Percentiles rank a stretch among this genome's conserved stretches.
phyloP scores from a whole-genome alignment of 2,888 invertebrate genomes.

The Gortyna flavago region DNA sequence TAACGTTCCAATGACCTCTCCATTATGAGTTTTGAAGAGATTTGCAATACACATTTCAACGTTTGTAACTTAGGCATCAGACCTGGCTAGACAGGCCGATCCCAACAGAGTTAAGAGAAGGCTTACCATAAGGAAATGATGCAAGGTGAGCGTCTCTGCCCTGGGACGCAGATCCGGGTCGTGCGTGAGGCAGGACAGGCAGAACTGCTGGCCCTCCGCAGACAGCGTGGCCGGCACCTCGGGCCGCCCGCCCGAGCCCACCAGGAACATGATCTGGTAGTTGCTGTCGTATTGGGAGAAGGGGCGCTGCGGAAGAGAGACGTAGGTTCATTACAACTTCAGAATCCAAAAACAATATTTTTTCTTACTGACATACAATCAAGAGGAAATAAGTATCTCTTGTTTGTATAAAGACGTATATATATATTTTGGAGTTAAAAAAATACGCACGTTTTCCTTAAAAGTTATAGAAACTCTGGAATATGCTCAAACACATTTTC shows the following conservation, averaged over 20 bases:
- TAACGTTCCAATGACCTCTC: too few species aligned
- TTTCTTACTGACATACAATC: too few species aligned
- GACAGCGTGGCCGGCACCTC: conserved; percentile 93
- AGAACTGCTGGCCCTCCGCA: conserved; percentile 95
- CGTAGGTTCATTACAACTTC: neutral
- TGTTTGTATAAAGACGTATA: too few species aligned
- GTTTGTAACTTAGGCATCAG: neutral
- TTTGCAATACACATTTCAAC: neutral
- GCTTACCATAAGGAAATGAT: conserved; percentile 93
- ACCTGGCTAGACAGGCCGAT: neutral
- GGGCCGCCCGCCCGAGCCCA: conserved; percentile 97
- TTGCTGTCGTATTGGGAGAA: conserved; percentile 98
- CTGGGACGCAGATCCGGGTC: conserved; percentile 93
- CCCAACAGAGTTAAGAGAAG: neutral
- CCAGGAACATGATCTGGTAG: conserved; percentile 98
- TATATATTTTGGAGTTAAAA: too few species aligned
- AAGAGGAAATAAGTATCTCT: neutral
- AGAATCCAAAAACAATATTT: neutral
- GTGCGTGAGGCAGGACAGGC: conserved; percentile 94
- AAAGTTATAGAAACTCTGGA: neutral
- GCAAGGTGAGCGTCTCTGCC: conserved; percentile 92
- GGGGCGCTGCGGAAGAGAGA: conserved; percentile 91
- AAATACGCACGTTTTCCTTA: neutral
- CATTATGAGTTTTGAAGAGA: too few species aligned
- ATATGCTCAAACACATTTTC: neutral